A percentile compares a stretch with the other conserved stretches of the same genome.
Conservation (phyloP, 2,797 vertebrate genomes). For the Ataeniobius toweri region DNA sequence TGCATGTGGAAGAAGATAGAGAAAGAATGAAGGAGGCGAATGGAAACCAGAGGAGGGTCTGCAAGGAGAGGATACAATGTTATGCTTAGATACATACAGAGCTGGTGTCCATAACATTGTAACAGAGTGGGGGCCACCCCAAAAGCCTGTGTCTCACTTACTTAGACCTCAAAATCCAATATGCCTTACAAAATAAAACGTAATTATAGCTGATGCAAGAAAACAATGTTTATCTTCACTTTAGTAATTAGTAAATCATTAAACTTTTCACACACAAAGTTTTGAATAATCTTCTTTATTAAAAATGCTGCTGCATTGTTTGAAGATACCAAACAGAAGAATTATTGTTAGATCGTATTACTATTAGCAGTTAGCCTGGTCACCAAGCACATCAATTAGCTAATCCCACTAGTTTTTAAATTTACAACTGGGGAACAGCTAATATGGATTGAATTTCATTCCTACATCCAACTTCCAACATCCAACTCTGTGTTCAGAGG, state of each 20-base stretch:
- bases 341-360: not conserved
- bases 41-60: slow-evolving; percentile 26
- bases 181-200: not conserved
- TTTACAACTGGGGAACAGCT: not conserved
- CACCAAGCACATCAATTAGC: not conserved
- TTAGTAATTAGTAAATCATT: not conserved
- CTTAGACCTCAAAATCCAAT: not conserved
- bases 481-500: no score
- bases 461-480: no score
- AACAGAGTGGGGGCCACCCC: not conserved
- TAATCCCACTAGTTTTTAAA: not conserved
- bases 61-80: not conserved
- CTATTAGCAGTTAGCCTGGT: not conserved
- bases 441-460: not conserved
- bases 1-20: slow-evolving; percentile 25
- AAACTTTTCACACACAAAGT: not conserved
- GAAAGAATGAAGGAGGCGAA: slow-evolving; percentile 12
- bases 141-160: not conserved
- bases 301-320: not conserved
- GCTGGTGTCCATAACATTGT: not conserved
- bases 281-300: not conserved
- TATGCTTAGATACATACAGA: not conserved
- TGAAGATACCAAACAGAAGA: not conserved
- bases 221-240: not conserved
- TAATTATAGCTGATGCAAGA: not conserved